phyloP scores from a whole-genome alignment of 2,797 vertebrate species.

The Liasis olivaceus region DNA sequence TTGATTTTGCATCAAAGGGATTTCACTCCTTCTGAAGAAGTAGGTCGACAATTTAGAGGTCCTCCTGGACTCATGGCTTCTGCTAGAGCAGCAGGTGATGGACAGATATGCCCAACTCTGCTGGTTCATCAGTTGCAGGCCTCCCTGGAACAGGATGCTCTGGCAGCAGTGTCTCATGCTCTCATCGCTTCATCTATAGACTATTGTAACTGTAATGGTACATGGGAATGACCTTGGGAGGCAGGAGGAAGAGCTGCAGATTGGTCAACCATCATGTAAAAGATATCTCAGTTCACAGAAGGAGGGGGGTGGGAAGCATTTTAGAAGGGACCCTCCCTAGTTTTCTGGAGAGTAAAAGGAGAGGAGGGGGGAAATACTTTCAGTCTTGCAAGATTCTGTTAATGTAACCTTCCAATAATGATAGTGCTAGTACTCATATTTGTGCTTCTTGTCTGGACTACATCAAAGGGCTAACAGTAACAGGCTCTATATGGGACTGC shows the following conservation, averaged over 20 bases:
- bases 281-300: not conserved
- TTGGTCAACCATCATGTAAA: not conserved
- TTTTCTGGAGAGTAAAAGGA: not conserved
- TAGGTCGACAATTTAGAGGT: not conserved
- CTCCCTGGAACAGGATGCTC: not conserved
- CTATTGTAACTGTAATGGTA: not conserved
- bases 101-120: not conserved
- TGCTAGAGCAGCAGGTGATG: not conserved
- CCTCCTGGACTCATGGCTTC: not conserved
- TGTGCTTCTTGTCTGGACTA: not conserved
- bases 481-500: not conserved
- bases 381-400: not conserved
- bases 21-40: not conserved
- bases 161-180: not conserved
- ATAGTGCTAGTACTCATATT: not conserved
- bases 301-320: not conserved
- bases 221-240: not conserved
- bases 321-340: not conserved
- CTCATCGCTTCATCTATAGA: not conserved
- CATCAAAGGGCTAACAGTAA: not conserved
- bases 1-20: not conserved
- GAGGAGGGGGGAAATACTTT: not conserved
- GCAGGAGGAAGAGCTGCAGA: not conserved
- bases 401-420: not conserved
- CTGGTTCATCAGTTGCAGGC: not conserved